Base-by-base conservation (phyloP, 2,797 vertebrate species). In the Enteromius fasciolatus region DNA sequence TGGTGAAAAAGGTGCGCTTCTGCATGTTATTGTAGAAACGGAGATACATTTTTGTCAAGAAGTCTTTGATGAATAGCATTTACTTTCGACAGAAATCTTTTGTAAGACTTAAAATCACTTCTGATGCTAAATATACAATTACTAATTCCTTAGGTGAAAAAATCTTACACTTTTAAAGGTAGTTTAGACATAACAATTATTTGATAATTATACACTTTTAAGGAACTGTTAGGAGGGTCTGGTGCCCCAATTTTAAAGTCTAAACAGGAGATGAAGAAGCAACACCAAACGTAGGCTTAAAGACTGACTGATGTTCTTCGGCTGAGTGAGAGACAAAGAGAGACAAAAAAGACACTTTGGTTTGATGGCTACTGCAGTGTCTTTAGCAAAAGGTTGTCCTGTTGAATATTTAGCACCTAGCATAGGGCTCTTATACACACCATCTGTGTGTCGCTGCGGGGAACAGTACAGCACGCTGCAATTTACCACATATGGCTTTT, bases 391-490 rank as follows among this genome's bases (percentile, higher is more conserved):
- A 89, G 52, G 36, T n/a, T 20, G 46, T 70, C 39, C 78, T 75
- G 75, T 83, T 80, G 82, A 78, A 84, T 86, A 77, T 78, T 87
- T 80, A 85, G 74, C 31, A 50, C 64, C 80, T 72, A n/a, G 25
- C 28, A 28, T 92, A 52, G 69, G 78, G 83, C 77, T 76, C 83
- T 76, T 73, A 79, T 69, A 93, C 93, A 79, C 93, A 82, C 87
- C 88, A 87, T 88, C 89, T 90, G 88, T 84, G 78, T 81, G 78
- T 76, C 75, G 36, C 84, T 67, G 80, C 93, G 92, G 93, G 87
- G 87, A 25, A 81, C 23, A 57, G 46, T 86, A 52, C 81, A 87
- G 80, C 67, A 82, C 54, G 74, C 83, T 80, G 61, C 78, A 89
- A 79, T 88, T 86, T 80, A 87, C 86, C 87, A 84, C 86, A 87